Conservation (phyloP, 2,797 vertebrate species). For the Pangasius larnaudii region DNA sequence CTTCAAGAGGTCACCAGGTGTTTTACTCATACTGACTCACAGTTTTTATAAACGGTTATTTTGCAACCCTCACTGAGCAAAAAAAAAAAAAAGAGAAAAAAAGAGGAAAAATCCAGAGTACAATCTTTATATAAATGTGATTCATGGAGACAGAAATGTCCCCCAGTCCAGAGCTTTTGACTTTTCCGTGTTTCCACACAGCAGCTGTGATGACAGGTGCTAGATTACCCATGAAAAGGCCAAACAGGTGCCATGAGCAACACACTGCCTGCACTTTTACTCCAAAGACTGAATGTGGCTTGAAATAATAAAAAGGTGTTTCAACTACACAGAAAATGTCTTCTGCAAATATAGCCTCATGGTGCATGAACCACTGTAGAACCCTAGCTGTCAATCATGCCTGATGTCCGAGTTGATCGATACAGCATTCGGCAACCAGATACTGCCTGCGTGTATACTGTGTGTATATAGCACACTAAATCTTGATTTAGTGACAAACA, state of each 20-base stretch:
- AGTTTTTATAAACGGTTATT: background rate
- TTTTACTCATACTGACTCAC: constrained; percentile 2
- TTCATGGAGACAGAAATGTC: constrained; percentile 39
- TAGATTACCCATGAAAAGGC: constrained; percentile 29
- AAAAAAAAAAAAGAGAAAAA: background rate
- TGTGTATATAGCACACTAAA: background rate
- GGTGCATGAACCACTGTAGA: background rate
- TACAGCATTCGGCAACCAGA: background rate
- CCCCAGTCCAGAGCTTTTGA: constrained; percentile 32
- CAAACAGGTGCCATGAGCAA: constrained; percentile 32
- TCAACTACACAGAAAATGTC: background rate
- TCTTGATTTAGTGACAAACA: background rate
- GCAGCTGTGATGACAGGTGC: constrained; percentile 24
- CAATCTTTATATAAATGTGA: constrained; percentile 30
- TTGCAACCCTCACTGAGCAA: background rate
- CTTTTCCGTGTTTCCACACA: constrained; percentile 23
- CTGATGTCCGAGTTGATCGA: background rate
- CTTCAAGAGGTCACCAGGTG: background rate
- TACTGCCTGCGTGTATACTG: background rate
- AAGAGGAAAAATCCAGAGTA: background rate
- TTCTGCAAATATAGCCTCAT: background rate
- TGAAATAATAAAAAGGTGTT: background rate
- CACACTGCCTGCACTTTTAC: constrained; percentile 6
- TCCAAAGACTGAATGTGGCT: background rate
- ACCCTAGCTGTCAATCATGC: background rate